Evolutionary conservation across 2,797 vertebrate species (phyloP).

Genomic region (Lycodopsis pacificus): DNA sequence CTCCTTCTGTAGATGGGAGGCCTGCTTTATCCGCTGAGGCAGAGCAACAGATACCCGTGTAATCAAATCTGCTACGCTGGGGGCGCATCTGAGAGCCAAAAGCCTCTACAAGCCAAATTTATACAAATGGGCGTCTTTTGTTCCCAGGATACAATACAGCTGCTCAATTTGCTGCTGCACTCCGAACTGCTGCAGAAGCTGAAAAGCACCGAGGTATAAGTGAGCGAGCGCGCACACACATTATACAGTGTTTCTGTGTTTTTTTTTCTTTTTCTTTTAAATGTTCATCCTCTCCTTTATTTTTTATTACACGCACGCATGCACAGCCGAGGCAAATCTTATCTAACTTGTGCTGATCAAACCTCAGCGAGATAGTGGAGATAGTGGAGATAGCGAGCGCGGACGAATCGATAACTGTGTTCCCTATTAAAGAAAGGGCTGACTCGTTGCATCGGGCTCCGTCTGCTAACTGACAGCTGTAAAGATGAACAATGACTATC

Average conservation of each 20-base stretch:
- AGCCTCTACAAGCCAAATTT: slow-evolving; percentile 74
- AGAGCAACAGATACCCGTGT: slow-evolving; percentile 79
- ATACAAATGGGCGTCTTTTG: slow-evolving; percentile 80
- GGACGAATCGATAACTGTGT: slow-evolving; percentile 70
- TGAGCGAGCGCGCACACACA: slow-evolving; percentile 19
- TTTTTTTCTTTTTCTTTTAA: slow-evolving; percentile 6
- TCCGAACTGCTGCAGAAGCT: slow-evolving; percentile 48
- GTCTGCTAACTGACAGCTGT: slow-evolving; percentile 77
- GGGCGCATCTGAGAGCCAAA: slow-evolving; percentile 69
- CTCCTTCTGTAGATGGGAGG: slow-evolving; percentile 68
- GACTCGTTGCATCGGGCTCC: slow-evolving; percentile 52
- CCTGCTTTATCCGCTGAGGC: slow-evolving; percentile 72
- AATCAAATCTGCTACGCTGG: slow-evolving; percentile 78
- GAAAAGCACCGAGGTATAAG: slow-evolving; percentile 46
- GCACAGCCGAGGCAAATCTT: slow-evolving; percentile 48
- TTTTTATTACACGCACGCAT: slow-evolving; percentile 52
- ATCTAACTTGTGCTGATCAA: slow-evolving; percentile 63
- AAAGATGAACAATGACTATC: slow-evolving; percentile 79
- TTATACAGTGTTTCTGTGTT: not conserved
- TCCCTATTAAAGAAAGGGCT: slow-evolving; percentile 78
- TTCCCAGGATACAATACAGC: slow-evolving; percentile 73
- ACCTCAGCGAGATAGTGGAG: slow-evolving; percentile 53
- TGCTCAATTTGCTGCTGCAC: slow-evolving; percentile 71
- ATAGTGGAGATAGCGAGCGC: slow-evolving; percentile 43
- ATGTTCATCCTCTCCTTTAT: slow-evolving; percentile 29